Percentiles rank a stretch among this genome's conserved stretches.
These are phyloP conservation scores for Callocephalon fimbriatum DNA, from an alignment of 2,113 vertebrate species.

Conservation along the genomic window DNA sequence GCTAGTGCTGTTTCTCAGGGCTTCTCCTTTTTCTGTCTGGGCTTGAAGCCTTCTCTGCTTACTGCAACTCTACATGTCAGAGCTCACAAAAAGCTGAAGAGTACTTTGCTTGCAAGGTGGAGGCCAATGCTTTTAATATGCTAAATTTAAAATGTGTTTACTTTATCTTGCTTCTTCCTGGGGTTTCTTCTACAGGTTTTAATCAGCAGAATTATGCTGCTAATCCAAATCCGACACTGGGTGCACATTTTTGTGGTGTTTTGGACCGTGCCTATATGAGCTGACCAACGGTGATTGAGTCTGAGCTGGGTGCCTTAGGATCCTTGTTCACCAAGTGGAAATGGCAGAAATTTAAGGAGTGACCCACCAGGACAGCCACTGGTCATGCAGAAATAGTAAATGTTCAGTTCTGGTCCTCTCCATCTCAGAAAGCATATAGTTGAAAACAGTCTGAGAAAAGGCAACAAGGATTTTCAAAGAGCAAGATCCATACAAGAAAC, in stretches of 20 bases:
- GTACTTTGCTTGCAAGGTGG: background rate
- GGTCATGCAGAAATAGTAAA: too few relatives aligned
- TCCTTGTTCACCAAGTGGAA: background rate
- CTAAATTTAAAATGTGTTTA: background rate
- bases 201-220: background rate
- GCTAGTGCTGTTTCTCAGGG: background rate
- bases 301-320: background rate
- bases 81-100: background rate
- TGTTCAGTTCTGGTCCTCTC: background rate
- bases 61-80: background rate
- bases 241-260: background rate
- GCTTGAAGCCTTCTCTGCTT: background rate
- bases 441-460: background rate
- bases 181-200: background rate
- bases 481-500: background rate
- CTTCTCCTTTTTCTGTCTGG: background rate
- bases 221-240: background rate
- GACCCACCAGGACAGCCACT: background rate
- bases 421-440: background rate
- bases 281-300: background rate
- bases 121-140: background rate
- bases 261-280: background rate
- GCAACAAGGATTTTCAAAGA: background rate
- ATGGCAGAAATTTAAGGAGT: background rate
- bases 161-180: background rate